Conservation (phyloP, 2,888 invertebrate species). For the Noctua janthina region DNA sequence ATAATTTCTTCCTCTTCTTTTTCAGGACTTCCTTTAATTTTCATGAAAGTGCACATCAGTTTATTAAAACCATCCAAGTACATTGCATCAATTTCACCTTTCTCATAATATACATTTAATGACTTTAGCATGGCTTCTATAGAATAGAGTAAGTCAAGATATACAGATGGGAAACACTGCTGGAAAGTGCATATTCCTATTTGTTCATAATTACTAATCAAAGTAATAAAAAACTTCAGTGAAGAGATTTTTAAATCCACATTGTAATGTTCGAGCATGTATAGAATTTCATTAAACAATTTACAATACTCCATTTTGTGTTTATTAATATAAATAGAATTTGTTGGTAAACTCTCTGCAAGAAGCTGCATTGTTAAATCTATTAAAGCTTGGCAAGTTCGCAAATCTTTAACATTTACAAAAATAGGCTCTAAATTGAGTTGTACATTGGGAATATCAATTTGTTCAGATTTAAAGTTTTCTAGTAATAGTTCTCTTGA, state of each 20-base stretch:
- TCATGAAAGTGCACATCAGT: constrained; percentile 73
- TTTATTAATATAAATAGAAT: constrained; percentile 76
- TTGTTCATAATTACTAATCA: constrained; percentile 79
- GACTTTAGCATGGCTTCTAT: constrained; percentile 78
- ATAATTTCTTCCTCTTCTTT: constrained; percentile 69
- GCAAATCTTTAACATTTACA: constrained; percentile 79
- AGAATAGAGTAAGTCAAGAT: constrained; percentile 72
- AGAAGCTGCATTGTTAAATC: constrained; percentile 81
- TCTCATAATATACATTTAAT: constrained; percentile 78
- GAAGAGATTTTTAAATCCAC: constrained; percentile 81
- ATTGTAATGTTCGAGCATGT: constrained; percentile 81
- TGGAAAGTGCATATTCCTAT: constrained; percentile 74
- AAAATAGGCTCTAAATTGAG: constrained; percentile 84
- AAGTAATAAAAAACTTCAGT: constrained; percentile 80
- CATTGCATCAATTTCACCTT: constrained; percentile 76
- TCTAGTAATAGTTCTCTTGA: constrained; percentile 75
- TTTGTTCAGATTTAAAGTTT: constrained; percentile 85
- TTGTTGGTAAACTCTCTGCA: constrained; percentile 80
- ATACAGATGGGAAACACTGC: constrained; percentile 73
- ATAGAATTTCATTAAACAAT: constrained; percentile 74
- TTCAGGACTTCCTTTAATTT: constrained; percentile 61
- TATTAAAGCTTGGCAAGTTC: constrained; percentile 81
- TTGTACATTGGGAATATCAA: constrained; percentile 80
- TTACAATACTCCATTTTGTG: constrained; percentile 69
- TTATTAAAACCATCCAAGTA: constrained; percentile 76